Evolutionary conservation across 2,797 vertebrate genomes (phyloP).

Genomic region (Pogoniulus pusillus): DNA sequence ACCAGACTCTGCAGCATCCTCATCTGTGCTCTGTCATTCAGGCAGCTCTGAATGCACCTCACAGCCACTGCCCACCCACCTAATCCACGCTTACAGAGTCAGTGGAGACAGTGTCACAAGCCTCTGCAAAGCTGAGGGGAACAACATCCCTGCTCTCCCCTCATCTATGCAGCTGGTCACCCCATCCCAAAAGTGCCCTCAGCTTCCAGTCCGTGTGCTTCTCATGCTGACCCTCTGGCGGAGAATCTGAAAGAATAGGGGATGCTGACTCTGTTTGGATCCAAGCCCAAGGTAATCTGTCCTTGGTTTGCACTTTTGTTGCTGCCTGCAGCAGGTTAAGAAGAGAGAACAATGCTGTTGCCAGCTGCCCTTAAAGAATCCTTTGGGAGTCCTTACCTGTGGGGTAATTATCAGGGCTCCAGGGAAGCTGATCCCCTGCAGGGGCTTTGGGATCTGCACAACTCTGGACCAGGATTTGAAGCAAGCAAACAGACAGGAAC

Average conservation of each 20-base stretch:
- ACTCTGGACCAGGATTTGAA: neutral
- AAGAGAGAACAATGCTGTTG: neutral
- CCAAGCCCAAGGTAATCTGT: neutral
- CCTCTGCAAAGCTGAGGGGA: too few species aligned
- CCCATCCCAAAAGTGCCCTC: neutral
- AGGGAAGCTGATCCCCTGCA: neutral
- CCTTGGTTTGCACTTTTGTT: neutral
- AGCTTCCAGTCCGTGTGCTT: slow-evolving; percentile 40
- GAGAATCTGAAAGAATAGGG: neutral
- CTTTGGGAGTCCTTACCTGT: neutral
- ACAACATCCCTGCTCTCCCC: too few species aligned
- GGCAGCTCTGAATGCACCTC: too few species aligned
- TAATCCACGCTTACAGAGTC: too few species aligned
- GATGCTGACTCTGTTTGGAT: neutral
- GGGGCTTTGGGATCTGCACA: neutral
- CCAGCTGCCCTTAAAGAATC: neutral
- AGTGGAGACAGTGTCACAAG: too few species aligned
- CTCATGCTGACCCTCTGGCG: slow-evolving; percentile 15
- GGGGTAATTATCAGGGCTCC: neutral
- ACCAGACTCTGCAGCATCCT: too few species aligned
- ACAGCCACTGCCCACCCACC: too few species aligned
- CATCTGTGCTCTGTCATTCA: too few species aligned
- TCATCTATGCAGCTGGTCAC: too few species aligned
- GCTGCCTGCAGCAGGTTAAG: neutral
- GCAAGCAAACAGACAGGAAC: neutral